Evolutionary conservation across 2,888 invertebrate genomes (phyloP), one percentile per base, ranked within the genome.

Genomic region (Tillus elongatus): DNA sequence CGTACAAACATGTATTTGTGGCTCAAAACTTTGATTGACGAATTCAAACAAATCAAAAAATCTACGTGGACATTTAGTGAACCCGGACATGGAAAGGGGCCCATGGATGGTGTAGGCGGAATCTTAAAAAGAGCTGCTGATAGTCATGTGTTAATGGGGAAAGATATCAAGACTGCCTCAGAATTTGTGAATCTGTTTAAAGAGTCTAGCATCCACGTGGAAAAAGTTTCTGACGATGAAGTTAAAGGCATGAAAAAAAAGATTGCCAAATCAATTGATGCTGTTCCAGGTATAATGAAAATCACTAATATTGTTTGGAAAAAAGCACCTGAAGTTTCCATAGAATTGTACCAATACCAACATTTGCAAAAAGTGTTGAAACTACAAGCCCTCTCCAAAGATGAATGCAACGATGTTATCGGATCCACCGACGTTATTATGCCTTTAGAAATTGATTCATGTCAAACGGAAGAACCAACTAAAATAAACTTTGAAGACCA

Each of bases 31-130:
- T 44, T 45, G 16, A 39, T 39, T 46, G n/a, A n/a, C n/a, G n/a
- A n/a, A n/a, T n/a, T n/a, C n/a, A n/a, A n/a, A n/a, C n/a, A 49
- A 35, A 33, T 49, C 13, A 38, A 26, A 27, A 39, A 15, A 27
- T 15, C 34, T 29, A 39, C 46, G 4, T 47, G 47, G 49, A 47
- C 45, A 12, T 39, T 36, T 28, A 45, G 47, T 19, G 48, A 46
- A 39, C 43, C 30, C 38, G 42, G 13, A 35, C 45, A n/a, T n/a
- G n/a, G n/a, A n/a, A n/a, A n/a, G n/a, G n/a, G n/a, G n/a, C n/a
- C n/a, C n/a, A n/a, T n/a, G n/a, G n/a, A n/a, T n/a, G n/a, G n/a
- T n/a, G n/a, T n/a, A n/a, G n/a, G n/a, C n/a, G n/a, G n/a, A n/a
- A 41, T 16, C 10, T 30, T 42, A 12, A 41, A 42, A 33, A 36